phyloP scores from a whole-genome alignment of 2,113 vertebrate genomes.

The Bombycilla garrulus region DNA sequence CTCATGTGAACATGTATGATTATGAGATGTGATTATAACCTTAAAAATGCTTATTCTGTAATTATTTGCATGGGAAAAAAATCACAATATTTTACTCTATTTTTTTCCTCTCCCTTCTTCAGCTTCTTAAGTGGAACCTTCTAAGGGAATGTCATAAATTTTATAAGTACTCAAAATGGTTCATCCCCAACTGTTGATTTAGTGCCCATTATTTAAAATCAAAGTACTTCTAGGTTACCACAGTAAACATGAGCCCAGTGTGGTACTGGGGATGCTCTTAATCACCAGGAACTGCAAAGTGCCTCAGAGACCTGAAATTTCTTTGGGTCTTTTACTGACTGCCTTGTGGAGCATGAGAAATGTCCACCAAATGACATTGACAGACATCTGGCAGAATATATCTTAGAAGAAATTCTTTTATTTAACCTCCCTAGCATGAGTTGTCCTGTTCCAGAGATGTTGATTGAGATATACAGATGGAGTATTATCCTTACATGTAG shows the following conservation, averaged over 20 bases:
- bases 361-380: not conserved
- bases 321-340: not conserved
- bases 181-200: not conserved
- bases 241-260: not conserved
- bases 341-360: not conserved
- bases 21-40: not conserved
- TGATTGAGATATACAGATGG: not conserved
- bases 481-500: not conserved
- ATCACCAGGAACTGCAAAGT: not conserved
- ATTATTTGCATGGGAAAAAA: not conserved
- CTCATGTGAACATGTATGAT: not conserved
- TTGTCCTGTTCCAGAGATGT: not conserved
- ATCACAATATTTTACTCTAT: not conserved
- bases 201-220: not conserved
- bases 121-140: not conserved
- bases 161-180: not conserved
- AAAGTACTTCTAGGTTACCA: not conserved
- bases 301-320: not conserved
- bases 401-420: not conserved
- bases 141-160: not conserved
- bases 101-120: not conserved
- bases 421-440: rapidly evolving
- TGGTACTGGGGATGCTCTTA: not conserved
- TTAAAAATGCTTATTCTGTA: not conserved
- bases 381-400: not conserved